These are phyloP conservation scores for Sebastes baramenuke DNA, from an alignment of 2,797 vertebrate genomes.

Conservation along the genomic window DNA sequence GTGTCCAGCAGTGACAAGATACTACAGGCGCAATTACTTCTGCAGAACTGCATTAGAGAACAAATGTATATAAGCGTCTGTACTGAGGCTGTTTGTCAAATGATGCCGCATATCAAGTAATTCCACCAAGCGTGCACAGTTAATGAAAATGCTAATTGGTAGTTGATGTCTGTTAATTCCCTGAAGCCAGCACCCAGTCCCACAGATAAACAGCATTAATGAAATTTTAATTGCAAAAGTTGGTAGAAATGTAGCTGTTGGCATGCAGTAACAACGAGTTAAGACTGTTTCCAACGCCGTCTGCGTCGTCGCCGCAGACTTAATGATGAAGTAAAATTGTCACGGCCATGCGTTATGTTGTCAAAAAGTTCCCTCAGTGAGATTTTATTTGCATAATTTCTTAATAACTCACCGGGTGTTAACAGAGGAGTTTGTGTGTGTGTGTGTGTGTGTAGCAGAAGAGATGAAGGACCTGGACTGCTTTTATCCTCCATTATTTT, in stretches of 20 bases:
- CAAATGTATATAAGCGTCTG: conserved; percentile 2
- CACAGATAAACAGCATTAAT: conserved; percentile 69
- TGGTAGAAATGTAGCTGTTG: conserved; percentile 49
- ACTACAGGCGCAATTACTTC: not conserved
- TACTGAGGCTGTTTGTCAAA: conserved; percentile 25
- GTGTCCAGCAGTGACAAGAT: not conserved
- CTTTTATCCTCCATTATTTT: not conserved
- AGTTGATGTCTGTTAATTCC: conserved; percentile 75
- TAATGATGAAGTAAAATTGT: conserved; percentile 29
- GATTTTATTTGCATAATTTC: conserved; percentile 50
- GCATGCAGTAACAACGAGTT: conserved; percentile 34
- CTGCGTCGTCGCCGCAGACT: conserved; percentile 4
- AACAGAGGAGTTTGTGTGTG: not conserved
- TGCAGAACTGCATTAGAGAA: conserved; percentile 4
- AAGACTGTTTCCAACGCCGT: not conserved
- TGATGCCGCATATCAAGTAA: conserved; percentile 40
- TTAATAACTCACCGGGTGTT: conserved; percentile 22
- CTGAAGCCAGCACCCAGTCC: conserved; percentile 59
- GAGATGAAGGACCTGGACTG: not conserved
- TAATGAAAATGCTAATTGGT: conserved; percentile 80
- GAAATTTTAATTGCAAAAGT: conserved; percentile 69
- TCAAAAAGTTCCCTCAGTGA: conserved; percentile 34
- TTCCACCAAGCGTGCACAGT: conserved; percentile 37
- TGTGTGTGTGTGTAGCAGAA: not conserved
- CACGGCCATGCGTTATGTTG: conserved; percentile 17